Conservation (phyloP, 2,888 invertebrate genomes). For the Stratiomys singularior region DNA sequence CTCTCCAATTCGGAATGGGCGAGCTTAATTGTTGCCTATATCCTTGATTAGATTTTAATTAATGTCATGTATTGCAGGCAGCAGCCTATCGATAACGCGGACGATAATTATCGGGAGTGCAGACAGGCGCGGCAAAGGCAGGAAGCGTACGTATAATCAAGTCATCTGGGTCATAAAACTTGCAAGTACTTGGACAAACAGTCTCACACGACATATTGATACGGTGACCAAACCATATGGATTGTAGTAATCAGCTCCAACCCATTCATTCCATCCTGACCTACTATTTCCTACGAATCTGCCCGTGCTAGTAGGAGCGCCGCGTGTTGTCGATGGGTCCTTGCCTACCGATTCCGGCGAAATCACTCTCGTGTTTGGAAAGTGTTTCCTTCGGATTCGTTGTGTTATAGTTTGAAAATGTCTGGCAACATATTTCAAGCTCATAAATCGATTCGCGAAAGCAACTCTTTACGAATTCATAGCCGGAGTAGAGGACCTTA, state of each 20-base stretch:
- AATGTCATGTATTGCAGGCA: constrained; percentile 28
- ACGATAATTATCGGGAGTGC: constrained; percentile 21
- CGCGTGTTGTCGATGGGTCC: too few relatives aligned
- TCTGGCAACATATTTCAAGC: constrained; percentile 30
- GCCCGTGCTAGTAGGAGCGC: too few relatives aligned
- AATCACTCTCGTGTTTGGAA: constrained; percentile 5
- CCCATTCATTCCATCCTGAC: constrained; percentile 9
- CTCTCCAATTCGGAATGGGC: background rate
- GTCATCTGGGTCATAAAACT: constrained; percentile 45
- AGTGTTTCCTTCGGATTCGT: background rate
- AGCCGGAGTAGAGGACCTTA: background rate
- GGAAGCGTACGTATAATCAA: constrained; percentile 23
- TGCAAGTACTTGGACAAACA: constrained; percentile 7
- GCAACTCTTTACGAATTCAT: background rate
- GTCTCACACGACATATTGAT: constrained; percentile 9
- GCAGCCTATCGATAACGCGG: constrained; percentile 8
- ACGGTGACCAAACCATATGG: background rate
- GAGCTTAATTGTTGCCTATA: constrained; percentile 23
- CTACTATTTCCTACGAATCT: background rate
- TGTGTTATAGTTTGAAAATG: constrained; percentile 33
- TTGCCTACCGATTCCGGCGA: background rate
- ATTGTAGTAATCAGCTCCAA: background rate
- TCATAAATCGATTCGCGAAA: constrained; percentile 36
- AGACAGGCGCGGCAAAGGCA: background rate
- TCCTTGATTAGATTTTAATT: constrained; percentile 40